These are phyloP conservation scores for Phenganax stokvisi DNA, from an alignment of 92 coral and sea anemone genomes.

Conservation along the genomic window DNA sequence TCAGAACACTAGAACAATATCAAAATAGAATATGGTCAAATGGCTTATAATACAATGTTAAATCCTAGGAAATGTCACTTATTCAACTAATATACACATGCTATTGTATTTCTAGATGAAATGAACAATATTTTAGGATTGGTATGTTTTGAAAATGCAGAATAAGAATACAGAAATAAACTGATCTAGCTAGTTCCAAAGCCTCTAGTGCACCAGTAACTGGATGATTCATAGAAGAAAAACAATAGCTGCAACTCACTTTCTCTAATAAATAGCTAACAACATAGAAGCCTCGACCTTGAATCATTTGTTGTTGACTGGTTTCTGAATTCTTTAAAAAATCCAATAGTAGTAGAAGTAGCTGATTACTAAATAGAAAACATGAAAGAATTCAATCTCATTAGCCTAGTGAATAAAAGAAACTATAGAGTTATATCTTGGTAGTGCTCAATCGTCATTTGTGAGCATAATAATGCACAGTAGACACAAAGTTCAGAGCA, in stretches of 20 bases:
- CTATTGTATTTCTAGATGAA: no score
- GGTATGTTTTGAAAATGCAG: no score
- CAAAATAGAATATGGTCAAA: neutral
- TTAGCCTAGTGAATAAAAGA: neutral
- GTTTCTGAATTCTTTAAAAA: constrained; percentile 85
- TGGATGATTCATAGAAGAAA: no score
- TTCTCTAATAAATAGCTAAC: constrained; percentile 77
- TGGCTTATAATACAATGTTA: no score
- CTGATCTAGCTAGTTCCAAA: neutral
- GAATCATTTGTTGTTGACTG: constrained; percentile 98
- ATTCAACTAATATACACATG: no score
- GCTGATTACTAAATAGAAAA: constrained; percentile 58
- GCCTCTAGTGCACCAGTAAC: no score
- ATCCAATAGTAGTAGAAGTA: constrained; percentile 78
- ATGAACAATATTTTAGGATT: no score
- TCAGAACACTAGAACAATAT: constrained; percentile 24
- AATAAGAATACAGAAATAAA: no score
- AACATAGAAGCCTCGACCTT: constrained; percentile 92
- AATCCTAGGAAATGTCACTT: no score
- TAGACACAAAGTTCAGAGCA: no score
- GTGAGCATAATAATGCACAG: no score
- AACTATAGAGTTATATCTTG: neutral
- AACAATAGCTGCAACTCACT: constrained; percentile 42
- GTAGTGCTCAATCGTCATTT: neutral
- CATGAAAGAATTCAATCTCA: neutral